Percentiles rank a stretch among this genome's conserved stretches.
These are phyloP conservation scores for Pollenia angustigena DNA, from an alignment of 2,888 invertebrate genomes.

Conservation along the genomic window DNA sequence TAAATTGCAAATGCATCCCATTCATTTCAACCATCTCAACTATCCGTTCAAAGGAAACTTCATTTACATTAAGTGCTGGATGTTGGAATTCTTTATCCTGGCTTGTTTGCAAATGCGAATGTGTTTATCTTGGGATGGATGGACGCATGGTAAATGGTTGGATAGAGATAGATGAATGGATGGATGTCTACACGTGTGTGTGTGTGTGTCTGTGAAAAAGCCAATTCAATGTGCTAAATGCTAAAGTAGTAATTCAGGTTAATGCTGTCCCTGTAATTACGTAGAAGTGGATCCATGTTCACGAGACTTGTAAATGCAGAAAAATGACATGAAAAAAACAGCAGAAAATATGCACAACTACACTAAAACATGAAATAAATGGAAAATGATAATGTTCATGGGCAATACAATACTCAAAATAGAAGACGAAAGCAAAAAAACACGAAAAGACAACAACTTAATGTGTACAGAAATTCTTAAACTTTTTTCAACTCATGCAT, in stretches of 20 bases:
- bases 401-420: constrained; percentile 33
- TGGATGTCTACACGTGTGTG: background rate
- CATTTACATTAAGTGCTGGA: constrained; percentile 52
- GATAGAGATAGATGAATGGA: background rate
- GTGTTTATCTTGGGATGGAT: constrained; percentile 33
- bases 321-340: constrained; percentile 30
- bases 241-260: constrained; percentile 69
- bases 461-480: background rate
- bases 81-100: constrained; percentile 19
- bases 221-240: constrained; percentile 48
- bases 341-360: background rate
- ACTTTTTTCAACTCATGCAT: background rate
- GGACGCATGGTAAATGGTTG: constrained; percentile 20
- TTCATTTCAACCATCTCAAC: constrained; percentile 9
- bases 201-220: constrained; percentile 1
- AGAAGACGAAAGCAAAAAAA: background rate
- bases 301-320: constrained; percentile 18
- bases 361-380: background rate
- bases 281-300: constrained; percentile 50
- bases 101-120: constrained; percentile 12
- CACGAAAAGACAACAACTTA: background rate
- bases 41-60: constrained; percentile 44
- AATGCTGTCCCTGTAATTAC: constrained; percentile 70
- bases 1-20: constrained; percentile 11
- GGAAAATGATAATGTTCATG: constrained; percentile 52